phyloP scores from a whole-genome alignment of 1,140 invertebrate species.

The Cyphomyrmex costatus region DNA sequence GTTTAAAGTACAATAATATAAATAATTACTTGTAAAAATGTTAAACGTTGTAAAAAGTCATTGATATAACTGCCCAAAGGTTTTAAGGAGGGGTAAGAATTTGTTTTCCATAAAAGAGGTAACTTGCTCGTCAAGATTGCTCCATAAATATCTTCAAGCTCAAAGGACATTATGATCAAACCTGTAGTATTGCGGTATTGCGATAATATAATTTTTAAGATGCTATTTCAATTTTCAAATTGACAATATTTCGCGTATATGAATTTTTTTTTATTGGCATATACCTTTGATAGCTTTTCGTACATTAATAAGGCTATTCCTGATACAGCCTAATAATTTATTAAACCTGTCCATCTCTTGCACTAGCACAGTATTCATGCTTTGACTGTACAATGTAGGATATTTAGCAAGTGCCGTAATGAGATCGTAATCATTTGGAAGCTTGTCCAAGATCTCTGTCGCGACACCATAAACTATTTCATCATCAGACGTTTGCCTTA shows the following conservation, averaged over 20 bases:
- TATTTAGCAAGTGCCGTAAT: slow-evolving; percentile 90
- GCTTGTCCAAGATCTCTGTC: slow-evolving; percentile 90
- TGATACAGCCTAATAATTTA: slow-evolving; percentile 91
- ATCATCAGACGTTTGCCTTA: slow-evolving; percentile 88
- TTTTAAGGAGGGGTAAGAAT: slow-evolving; percentile 97
- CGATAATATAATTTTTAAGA: slow-evolving; percentile 1
- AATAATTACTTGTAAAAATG: slow-evolving; percentile 91
- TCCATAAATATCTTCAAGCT: slow-evolving; percentile 95
- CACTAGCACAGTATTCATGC: slow-evolving; percentile 97
- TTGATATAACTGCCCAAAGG: slow-evolving; percentile 95
- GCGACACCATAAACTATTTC: slow-evolving; percentile 91
- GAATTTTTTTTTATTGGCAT: slow-evolving; percentile 4
- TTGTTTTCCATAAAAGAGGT: slow-evolving; percentile 93
- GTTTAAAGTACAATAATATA: background rate
- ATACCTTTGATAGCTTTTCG: slow-evolving; percentile 95
- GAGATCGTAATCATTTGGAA: slow-evolving; percentile 92
- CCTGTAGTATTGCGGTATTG: slow-evolving; percentile 83
- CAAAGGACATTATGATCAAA: slow-evolving; percentile 93
- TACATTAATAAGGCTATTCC: slow-evolving; percentile 92
- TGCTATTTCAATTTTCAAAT: slow-evolving; percentile 24
- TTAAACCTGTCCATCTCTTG: slow-evolving; percentile 98
- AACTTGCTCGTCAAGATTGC: slow-evolving; percentile 95
- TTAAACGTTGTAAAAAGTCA: slow-evolving; percentile 94
- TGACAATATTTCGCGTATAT: background rate
- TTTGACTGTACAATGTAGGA: slow-evolving; percentile 93